Base-by-base conservation (phyloP, 1,140 invertebrate species). In the Listronotus oregonensis region DNA sequence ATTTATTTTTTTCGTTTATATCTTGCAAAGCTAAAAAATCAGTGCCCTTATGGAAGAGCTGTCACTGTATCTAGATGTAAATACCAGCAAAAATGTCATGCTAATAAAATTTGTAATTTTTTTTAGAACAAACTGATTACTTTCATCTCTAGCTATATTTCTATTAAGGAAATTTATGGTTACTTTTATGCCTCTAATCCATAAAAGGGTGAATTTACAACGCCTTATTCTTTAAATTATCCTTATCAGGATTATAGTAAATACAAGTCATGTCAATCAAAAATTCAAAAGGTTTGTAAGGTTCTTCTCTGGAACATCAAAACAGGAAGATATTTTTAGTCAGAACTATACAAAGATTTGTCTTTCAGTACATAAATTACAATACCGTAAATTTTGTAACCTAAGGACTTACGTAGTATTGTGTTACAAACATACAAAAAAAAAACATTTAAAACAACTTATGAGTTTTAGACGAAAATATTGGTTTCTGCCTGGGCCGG, bases 401-500 rank as follows among this genome's bases (percentile, higher is more conserved):
- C 11, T 47, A 32, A 11, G 11, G 12, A 42, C 21, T 47, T 59
- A 59, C 56, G 46, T 14, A 47, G 18, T 37, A 47, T 5, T 9
- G 42, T 52, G 32, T 51, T 54, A 51, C 62, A 51, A 54, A 57
- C 21, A 21, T 59, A 51, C 31, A 51, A 42, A 46, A 54, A 55
- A 17, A 54, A 64, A 44, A 47, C 42, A 57, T 10, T 44, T 32
- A 54, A 32, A 37, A 51, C 42, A 64, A 10, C 43, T 34, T 31
- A 31, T 57, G 39, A 34, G 34, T 54, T 63, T 63, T 39, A 34
- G 14, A 47, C 17, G 17, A 63, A 46, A 63, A 54, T 68, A 73
- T 65, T 66, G 68, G 17, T 71, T 66, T 71, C 62, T 66, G 73
- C 70, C 73, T 67, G 66, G 42, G 65, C 68, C 72, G 75, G 73